These are phyloP conservation scores for Megalopta genalis DNA, from an alignment of 1,140 invertebrate species.

Conservation along the genomic window DNA sequence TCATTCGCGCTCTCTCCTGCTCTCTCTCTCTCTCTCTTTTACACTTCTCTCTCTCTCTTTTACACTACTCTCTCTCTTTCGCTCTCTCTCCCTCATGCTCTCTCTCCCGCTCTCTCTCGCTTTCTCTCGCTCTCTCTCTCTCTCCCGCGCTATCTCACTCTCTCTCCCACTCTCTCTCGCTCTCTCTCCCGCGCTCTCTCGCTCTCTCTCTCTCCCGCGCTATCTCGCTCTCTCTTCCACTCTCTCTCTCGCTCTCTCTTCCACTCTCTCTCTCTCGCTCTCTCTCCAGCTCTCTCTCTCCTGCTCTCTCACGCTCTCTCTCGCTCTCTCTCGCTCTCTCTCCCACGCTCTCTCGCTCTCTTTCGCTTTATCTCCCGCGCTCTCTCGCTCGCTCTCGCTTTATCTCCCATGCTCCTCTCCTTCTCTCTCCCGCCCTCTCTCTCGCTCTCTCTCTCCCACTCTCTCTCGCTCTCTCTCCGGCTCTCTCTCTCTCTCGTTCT, in stretches of 20 bases:
- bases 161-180: too few species aligned
- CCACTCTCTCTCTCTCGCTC: not conserved
- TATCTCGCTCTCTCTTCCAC: not conserved
- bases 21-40: constrained; percentile 13
- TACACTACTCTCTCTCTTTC: not conserved
- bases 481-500: constrained; percentile 1
- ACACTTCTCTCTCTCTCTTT: constrained; percentile 23
- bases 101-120: not conserved
- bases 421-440: constrained; percentile 16
- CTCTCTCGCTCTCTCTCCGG: constrained; percentile 24
- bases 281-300: too few species aligned
- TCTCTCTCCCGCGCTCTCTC: constrained; percentile 21
- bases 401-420: too few species aligned
- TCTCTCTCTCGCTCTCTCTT: not conserved
- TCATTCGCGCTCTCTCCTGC: constrained; percentile 35
- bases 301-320: too few species aligned
- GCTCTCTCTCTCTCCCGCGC: constrained; percentile 1
- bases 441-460: not conserved
- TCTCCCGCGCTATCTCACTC: too few species aligned
- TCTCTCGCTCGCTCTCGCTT: constrained; percentile 19
- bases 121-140: constrained; percentile 23
- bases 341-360: too few species aligned
- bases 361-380: constrained; percentile 48
- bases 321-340: constrained; percentile 23
- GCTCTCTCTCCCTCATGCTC: too few species aligned